These are phyloP conservation scores for Lepilemur septentrionalis DNA, from an alignment of 2,797 vertebrate genomes.

Conservation along the genomic window DNA sequence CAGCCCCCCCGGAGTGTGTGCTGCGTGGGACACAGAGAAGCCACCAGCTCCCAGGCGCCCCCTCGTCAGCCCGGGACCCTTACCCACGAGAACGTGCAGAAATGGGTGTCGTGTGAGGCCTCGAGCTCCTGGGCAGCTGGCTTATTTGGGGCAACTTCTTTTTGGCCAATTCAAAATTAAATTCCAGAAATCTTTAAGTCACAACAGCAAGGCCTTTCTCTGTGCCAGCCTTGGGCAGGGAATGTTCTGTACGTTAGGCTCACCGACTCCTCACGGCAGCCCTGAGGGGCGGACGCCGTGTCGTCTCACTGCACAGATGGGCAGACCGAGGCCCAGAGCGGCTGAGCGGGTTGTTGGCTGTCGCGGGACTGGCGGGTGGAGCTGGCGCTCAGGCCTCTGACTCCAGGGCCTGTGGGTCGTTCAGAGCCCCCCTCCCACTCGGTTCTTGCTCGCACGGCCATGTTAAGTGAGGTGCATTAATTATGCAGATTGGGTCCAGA, in stretches of 20 bases:
- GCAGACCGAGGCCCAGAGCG: not conserved
- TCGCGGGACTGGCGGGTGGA: not conserved
- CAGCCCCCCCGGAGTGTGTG: not conserved
- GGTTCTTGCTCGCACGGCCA: fast-evolving
- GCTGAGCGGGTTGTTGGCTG: fast-evolving
- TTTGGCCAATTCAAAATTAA: not conserved
- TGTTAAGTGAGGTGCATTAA: not conserved
- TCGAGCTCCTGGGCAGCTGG: not conserved
- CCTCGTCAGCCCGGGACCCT: not conserved
- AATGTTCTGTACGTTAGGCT: fast-evolving
- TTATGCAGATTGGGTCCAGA: not conserved
- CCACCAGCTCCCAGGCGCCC: not conserved
- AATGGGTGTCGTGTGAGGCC: fast-evolving
- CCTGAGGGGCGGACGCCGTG: fast-evolving
- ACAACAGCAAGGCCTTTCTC: fast-evolving
- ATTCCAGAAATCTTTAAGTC: not conserved
- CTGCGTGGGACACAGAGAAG: not conserved
- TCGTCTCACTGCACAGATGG: not conserved
- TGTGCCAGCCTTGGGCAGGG: fast-evolving
- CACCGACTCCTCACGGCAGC: not conserved
- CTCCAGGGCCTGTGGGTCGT: not conserved
- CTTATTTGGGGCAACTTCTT: not conserved
- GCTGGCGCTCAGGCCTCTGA: not conserved
- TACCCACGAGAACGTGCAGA: too few relatives aligned
- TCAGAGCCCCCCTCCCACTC: not conserved